These are phyloP conservation scores for Vanessa atalanta DNA, from an alignment of 1,140 invertebrate species.

Conservation along the genomic window DNA sequence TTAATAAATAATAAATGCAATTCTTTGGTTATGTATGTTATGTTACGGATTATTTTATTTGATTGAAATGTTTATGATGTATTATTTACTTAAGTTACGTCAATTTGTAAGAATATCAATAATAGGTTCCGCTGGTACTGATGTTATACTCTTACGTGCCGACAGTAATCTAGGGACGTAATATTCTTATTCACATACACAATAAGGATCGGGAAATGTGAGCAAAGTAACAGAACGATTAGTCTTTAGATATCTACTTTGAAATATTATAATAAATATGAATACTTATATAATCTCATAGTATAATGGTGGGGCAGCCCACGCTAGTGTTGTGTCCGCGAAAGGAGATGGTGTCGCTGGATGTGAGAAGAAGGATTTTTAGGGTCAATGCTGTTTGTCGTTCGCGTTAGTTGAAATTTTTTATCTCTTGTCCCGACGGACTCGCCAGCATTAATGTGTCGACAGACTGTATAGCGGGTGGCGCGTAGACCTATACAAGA, in stretches of 20 bases:
- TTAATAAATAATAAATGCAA: background rate
- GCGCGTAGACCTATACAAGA: conserved; percentile 11
- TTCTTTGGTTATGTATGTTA: background rate
- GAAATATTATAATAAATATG: background rate
- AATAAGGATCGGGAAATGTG: conserved; percentile 24
- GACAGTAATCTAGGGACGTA: background rate
- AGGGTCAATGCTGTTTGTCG: conserved; percentile 17
- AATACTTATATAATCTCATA: conserved; percentile 27
- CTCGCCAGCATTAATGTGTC: background rate
- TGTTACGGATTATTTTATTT: too few species aligned
- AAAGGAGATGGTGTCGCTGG: conserved; percentile 11
- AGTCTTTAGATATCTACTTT: conserved; percentile 9
- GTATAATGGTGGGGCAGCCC: conserved; percentile 4
- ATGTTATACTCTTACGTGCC: too few species aligned
- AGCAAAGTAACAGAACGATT: conserved; percentile 20
- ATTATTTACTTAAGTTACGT: too few species aligned
- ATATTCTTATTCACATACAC: background rate
- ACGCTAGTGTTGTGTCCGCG: conserved; percentile 29
- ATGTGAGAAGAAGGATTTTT: background rate
- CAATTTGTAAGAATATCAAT: too few species aligned
- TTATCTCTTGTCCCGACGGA: conserved; percentile 6
- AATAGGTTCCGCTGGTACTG: too few species aligned
- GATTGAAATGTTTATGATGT: too few species aligned
- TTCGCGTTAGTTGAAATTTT: conserved; percentile 1
- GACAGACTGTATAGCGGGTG: conserved; percentile 5